Evolutionary conservation across 1,140 invertebrate genomes (phyloP), one percentile per base, ranked within the genome.

Genomic region (Coelopa frigida): DNA sequence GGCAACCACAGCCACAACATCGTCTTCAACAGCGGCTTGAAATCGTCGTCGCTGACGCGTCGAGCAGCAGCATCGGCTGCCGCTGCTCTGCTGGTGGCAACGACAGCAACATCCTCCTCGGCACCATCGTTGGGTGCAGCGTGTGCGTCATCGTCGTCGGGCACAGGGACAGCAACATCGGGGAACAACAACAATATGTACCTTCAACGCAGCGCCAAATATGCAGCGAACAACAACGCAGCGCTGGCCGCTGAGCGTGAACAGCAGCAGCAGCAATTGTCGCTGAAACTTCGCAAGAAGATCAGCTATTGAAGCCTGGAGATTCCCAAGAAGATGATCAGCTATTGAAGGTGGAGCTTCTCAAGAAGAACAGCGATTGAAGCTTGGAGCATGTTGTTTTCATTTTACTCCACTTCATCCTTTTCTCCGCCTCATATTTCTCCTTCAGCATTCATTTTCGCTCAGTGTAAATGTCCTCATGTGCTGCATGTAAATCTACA

Each of bases 261-360:
- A 27, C 53, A 48, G 18, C 54, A 59, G 32, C 57, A 58, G 22
- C 8, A 46, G 49, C 38, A 48, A 15, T 36, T 49, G 33, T 49
- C 63, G 5, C 24, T 53, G 5, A 67, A 67, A 52, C 47, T 67
- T 44, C 64, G 64, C 33, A 67, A 67, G 42, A 67, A 67, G 51
- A 64, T 67, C 31, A 67, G 64, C 57, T 67, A 67, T 42, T 67
- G 50, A 48, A 21, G 18, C 31, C n/a, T n/a, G n/a, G n/a, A n/a
- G n/a, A n/a, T n/a, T n/a, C n/a, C n/a, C n/a, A n/a, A n/a, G n/a
- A n/a, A n/a, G n/a, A n/a, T n/a, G n/a, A n/a, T n/a, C n/a, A n/a
- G n/a, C n/a, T n/a, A n/a, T n/a, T n/a, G n/a, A n/a, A n/a, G n/a
- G n/a, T n/a, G n/a, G n/a, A n/a, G n/a, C n/a, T n/a, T n/a, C n/a